Percentiles rank a stretch among this genome's conserved stretches.
Evolutionary conservation across 1,140 invertebrate species (phyloP).

Genomic region (Phymorhynchus buccinoides): DNA sequence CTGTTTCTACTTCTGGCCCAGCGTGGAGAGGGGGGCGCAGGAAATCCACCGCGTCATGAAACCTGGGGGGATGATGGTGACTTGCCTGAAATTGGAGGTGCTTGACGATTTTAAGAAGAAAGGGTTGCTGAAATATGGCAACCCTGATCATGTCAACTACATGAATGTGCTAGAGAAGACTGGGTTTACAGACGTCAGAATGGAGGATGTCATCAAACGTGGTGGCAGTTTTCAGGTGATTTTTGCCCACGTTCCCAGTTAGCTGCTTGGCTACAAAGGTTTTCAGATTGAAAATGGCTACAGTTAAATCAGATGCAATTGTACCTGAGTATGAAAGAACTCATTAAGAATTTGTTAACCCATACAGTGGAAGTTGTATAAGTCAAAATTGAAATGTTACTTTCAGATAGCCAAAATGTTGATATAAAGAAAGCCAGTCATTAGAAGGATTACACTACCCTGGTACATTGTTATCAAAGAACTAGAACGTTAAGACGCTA

Average conservation of each 20-base stretch:
- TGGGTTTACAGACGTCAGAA: constrained; percentile 57
- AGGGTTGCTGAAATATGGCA: constrained; percentile 53
- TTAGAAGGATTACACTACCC: too few species aligned
- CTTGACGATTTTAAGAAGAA: constrained; percentile 28
- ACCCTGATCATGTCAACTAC: constrained; percentile 52
- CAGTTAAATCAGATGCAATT: too few species aligned
- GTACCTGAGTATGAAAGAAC: too few species aligned
- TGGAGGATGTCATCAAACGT: constrained; percentile 47
- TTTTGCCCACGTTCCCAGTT: constrained; percentile 47
- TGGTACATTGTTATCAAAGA: too few species aligned
- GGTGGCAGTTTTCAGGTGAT: constrained; percentile 46
- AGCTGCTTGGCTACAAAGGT: too few species aligned
- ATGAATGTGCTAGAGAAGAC: constrained; percentile 51
- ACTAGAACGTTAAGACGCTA: too few species aligned
- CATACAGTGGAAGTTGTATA: too few species aligned
- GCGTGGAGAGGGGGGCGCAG: constrained; percentile 32
- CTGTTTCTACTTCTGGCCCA: constrained; percentile 65
- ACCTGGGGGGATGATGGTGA: constrained; percentile 59
- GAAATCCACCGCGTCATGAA: constrained; percentile 63
- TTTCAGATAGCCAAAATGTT: too few species aligned
- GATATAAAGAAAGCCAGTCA: too few species aligned
- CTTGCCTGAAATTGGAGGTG: constrained; percentile 42
- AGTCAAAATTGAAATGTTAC: too few species aligned
- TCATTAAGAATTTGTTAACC: too few species aligned
- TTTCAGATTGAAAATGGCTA: too few species aligned